Evolutionary conservation across 1,140 invertebrate species (phyloP), one percentile per base, ranked within the genome.

Genomic region (Drosophila simulans): DNA sequence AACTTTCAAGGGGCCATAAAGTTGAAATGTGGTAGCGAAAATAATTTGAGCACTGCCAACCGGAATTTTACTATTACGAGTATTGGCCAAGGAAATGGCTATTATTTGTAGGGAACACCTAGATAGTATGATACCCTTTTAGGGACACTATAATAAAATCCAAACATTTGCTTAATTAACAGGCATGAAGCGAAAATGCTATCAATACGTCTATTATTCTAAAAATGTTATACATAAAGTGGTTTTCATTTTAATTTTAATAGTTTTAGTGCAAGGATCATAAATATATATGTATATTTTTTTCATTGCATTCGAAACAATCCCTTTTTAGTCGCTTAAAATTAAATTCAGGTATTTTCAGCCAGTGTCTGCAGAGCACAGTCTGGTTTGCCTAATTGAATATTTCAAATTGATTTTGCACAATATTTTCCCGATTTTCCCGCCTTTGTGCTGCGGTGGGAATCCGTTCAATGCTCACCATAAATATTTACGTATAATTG

Each of bases 401-500:
- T 62, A 80, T 42, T 71, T 71, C 57, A 45, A 55, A 62, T 69
- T 62, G 68, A 43, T 66, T 69, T 69, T 60, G 37, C 51, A 56
- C 10, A 43, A 46, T 27, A 43, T 49, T 48, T 64, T 43, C 27
- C 40, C 7, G 22, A 25, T 27, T 10, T 22, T 17, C 11, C 5
- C 13, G 7, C 34, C 35, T 49, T 40, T 70, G 51, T 70, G 66
- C 15, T 53, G 64, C 31, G 43, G 27, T 12, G 35, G 63, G 35
- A 42, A 43, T 55, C 63, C 46, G 54, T 54, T 37, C 25, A 58
- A 35, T 31, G 64, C 27, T 60, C 63, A 68, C 43, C 83, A 86
- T 65, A 78, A 88, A 83, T 86, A 88, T 79, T 86, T 86, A 48
- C 65, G 40, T 65, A 73, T 79, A 86, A 88, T 79, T 86, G 85